These are phyloP conservation scores for Acanthurus tractus DNA, from an alignment of 2,797 vertebrate species.

Conservation along the genomic window DNA sequence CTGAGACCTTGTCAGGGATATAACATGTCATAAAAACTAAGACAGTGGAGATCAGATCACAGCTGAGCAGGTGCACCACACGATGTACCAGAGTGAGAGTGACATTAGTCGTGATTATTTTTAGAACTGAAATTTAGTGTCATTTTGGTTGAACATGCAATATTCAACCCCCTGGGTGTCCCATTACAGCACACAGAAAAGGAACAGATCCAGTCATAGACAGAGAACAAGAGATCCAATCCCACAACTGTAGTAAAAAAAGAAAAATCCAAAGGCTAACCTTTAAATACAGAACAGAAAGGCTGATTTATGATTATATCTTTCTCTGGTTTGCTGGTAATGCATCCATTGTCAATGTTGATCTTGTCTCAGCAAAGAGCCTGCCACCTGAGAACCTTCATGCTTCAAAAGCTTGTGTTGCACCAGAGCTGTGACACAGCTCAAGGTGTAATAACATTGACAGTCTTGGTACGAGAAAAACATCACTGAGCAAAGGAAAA, in stretches of 20 bases:
- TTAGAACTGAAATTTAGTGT: constrained; percentile 55
- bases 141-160: constrained; percentile 51
- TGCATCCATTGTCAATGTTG: constrained; percentile 43
- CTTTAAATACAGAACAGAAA: constrained; percentile 68
- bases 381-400: constrained; percentile 50
- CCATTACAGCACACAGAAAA: constrained; percentile 55
- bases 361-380: constrained; percentile 62
- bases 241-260: constrained; percentile 51
- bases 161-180: constrained; percentile 49
- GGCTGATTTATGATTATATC: constrained; percentile 66
- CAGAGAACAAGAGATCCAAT: constrained; percentile 57
- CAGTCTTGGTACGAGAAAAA: constrained; percentile 51
- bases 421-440: constrained; percentile 50
- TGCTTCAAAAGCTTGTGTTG: constrained; percentile 59
- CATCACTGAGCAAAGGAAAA: constrained; percentile 51
- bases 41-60: constrained; percentile 66
- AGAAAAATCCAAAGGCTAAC: constrained; percentile 55
- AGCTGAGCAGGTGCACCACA: constrained; percentile 41
- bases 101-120: constrained; percentile 58
- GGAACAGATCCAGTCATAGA: constrained; percentile 58
- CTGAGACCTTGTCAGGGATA: constrained; percentile 79
- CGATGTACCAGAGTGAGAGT: constrained; percentile 35
- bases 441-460: constrained; percentile 67
- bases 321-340: constrained; percentile 65
- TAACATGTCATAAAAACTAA: constrained; percentile 73